Evolutionary conservation across 2,888 invertebrate species (phyloP).

Genomic region (Drepana falcataria): DNA sequence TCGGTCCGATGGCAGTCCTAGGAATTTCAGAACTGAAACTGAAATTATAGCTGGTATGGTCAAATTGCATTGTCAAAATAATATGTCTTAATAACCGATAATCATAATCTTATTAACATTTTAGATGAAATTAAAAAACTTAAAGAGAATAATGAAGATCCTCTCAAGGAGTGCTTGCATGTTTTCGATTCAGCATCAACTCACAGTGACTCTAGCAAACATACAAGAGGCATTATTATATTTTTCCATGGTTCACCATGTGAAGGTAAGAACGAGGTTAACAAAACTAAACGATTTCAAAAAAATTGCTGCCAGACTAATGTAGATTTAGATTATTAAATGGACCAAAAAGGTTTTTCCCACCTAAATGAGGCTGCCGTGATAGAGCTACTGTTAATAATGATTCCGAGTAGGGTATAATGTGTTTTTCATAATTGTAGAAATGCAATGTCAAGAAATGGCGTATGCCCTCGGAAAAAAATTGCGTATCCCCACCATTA

Average conservation of each 20-base stretch:
- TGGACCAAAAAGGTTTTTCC: no score
- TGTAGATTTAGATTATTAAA: no score
- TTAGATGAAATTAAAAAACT: constrained; percentile 53
- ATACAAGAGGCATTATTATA: constrained; percentile 52
- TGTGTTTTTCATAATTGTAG: constrained; percentile 25
- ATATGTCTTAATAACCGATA: no score
- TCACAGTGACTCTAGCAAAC: constrained; percentile 26
- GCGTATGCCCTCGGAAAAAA: constrained; percentile 60
- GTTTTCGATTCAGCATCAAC: constrained; percentile 25
- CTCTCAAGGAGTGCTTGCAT: constrained; percentile 47
- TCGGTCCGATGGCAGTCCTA: constrained; percentile 22
- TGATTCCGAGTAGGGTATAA: neutral
- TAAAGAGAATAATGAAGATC: constrained; percentile 50
- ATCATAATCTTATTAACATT: no score
- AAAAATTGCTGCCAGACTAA: no score
- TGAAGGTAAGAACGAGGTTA: constrained; percentile 43
- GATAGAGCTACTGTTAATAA: no score
- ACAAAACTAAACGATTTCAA: no score
- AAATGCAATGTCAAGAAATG: constrained; percentile 59
- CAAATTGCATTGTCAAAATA: no score
- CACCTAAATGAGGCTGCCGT: no score
- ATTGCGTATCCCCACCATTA: constrained; percentile 63
- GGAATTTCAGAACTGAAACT: constrained; percentile 46
- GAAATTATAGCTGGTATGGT: constrained; percentile 52
- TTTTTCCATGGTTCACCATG: constrained; percentile 64